These are phyloP conservation scores for Gracilinanus agilis DNA, from an alignment of 2,113 vertebrate genomes.

Conservation along the genomic window DNA sequence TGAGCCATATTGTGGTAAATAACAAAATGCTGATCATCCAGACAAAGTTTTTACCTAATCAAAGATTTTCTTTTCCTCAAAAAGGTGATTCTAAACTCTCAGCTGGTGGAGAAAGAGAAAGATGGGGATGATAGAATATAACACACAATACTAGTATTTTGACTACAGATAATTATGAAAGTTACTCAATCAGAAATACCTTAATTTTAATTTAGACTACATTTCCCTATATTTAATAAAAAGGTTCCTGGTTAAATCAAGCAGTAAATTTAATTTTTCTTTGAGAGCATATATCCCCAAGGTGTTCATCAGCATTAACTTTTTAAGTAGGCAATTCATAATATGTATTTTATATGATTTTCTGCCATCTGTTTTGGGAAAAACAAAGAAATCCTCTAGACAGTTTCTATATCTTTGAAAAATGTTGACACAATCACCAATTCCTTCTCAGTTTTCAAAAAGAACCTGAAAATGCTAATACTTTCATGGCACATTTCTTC, in stretches of 20 bases:
- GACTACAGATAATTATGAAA: slow-evolving; percentile 4
- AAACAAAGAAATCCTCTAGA: slow-evolving; percentile 25
- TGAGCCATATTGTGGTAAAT: slow-evolving; percentile 14
- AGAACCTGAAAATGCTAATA: neutral
- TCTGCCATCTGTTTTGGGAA: neutral
- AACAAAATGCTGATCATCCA: neutral
- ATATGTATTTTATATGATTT: slow-evolving; percentile 2
- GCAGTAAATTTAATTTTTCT: slow-evolving; percentile 37
- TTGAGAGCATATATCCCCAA: neutral
- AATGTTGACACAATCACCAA: neutral
- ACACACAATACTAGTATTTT: neutral
- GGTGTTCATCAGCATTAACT: neutral
- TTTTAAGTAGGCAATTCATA: slow-evolving; percentile 5
- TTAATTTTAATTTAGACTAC: slow-evolving; percentile 30
- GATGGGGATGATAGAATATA: neutral
- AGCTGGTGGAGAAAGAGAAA: neutral
- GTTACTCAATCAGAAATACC: neutral
- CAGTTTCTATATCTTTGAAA: neutral
- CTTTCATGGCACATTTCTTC: slow-evolving; percentile 34
- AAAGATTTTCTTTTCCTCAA: slow-evolving; percentile 10
- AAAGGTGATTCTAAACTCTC: slow-evolving; percentile 30
- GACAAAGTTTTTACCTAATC: slow-evolving; percentile 12
- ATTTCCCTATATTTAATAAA: slow-evolving; percentile 1
- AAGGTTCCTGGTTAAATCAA: neutral
- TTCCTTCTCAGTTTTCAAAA: slow-evolving; percentile 45